Conservation (phyloP, 2,797 vertebrate genomes). For the Falco concolor region DNA sequence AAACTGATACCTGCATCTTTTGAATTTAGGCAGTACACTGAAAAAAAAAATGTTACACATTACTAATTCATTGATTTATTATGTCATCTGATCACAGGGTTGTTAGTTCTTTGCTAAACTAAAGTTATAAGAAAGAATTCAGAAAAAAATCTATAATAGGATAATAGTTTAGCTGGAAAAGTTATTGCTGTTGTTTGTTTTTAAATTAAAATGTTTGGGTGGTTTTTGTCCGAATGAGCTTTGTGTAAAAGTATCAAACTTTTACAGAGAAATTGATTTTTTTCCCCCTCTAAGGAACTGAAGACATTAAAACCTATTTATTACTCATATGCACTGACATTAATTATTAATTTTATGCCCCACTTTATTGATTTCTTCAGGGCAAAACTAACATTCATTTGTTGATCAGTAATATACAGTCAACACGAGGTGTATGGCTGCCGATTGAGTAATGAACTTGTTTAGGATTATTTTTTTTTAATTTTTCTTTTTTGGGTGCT, state of each 20-base stretch:
- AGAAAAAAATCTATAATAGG: neutral
- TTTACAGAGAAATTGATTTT: conserved; percentile 3
- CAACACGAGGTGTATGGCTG: neutral
- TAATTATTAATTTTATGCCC: conserved; percentile 26
- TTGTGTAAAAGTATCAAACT: neutral
- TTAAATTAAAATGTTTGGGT: neutral
- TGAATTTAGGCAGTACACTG: neutral
- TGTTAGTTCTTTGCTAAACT: neutral
- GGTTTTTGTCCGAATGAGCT: neutral
- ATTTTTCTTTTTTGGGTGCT: neutral
- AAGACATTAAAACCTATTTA: conserved; percentile 7
- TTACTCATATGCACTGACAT: neutral
- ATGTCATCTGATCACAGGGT: neutral
- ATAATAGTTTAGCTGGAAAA: neutral
- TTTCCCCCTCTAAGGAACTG: neutral
- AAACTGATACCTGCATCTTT: neutral
- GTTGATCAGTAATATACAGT: neutral
- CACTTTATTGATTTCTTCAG: conserved; percentile 6
- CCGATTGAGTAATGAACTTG: neutral
- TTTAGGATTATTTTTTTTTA: neutral
- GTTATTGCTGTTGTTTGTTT: neutral
- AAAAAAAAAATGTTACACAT: neutral
- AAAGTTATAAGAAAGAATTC: neutral
- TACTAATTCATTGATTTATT: neutral
- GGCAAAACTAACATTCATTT: neutral